phyloP scores from a whole-genome alignment of 2,113 vertebrate species.

The Sinocyclocheilus anophthalmus region DNA sequence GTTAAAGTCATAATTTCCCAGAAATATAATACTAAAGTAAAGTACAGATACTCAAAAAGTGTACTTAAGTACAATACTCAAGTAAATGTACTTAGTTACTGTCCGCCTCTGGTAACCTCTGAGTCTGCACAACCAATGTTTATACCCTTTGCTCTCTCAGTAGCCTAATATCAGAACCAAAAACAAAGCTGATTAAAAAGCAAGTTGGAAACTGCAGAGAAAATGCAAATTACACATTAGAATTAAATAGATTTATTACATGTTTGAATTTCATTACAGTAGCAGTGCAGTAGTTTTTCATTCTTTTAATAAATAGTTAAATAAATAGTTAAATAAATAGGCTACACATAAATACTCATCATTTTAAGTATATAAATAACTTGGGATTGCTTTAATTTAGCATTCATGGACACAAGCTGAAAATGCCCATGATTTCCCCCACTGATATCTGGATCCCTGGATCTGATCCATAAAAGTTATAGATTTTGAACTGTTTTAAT shows the following conservation, averaged over 20 bases:
- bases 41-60: too few relatives aligned
- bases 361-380: neutral
- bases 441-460: neutral
- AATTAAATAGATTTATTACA: neutral
- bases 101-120: neutral
- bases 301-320: slow-evolving; percentile 57
- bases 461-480: slow-evolving; percentile 9
- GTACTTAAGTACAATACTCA: too few relatives aligned
- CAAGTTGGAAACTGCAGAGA: neutral
- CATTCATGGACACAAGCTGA: neutral
- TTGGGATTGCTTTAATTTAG: neutral
- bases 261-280: neutral
- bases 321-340: slow-evolving; percentile 63
- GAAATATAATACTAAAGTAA: too few relatives aligned
- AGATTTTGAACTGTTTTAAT: slow-evolving; percentile 43
- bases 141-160: neutral
- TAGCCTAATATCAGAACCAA: neutral
- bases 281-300: neutral
- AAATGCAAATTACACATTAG: neutral
- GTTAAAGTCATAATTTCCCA: too few relatives aligned
- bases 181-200: neutral
- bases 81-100: too few relatives aligned
- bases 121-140: neutral
- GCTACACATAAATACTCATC: neutral
- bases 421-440: neutral